phyloP scores from a whole-genome alignment of 1,140 invertebrate species.

The Drosophila azteca region DNA sequence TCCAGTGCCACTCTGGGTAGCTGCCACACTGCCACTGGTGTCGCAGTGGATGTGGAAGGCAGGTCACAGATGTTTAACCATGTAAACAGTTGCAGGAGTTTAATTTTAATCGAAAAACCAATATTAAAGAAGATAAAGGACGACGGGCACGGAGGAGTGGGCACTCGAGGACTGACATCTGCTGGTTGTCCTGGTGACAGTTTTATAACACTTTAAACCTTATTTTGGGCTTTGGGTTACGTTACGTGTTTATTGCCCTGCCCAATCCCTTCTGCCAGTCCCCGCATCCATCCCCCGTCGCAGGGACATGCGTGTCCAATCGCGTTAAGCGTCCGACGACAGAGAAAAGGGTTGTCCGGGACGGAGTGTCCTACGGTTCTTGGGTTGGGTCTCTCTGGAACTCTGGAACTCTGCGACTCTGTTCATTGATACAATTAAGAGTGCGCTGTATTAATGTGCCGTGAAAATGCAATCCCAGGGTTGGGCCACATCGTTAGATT shows the following conservation, averaged over 20 bases:
- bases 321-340: constrained; percentile 50
- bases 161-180: constrained; percentile 60
- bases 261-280: not conserved
- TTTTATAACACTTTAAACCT: constrained; percentile 78
- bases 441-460: constrained; percentile 70
- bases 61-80: constrained; percentile 58
- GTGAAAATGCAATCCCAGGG: constrained; percentile 73
- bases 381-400: constrained; percentile 17
- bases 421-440: constrained; percentile 75
- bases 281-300: constrained; percentile 1
- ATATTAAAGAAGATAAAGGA: constrained; percentile 43
- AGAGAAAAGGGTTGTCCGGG: constrained; percentile 57
- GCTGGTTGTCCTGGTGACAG: constrained; percentile 74
- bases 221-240: constrained; percentile 68
- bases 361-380: not conserved
- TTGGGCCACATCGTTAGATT: constrained; percentile 73
- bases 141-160: too few species aligned
- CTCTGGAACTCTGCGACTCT: not conserved
- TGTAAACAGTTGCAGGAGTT: not conserved
- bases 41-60: constrained; percentile 1
- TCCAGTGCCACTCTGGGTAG: constrained; percentile 6
- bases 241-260: constrained; percentile 76
- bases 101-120: constrained; percentile 60
- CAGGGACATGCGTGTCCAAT: constrained; percentile 78
- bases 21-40: constrained; percentile 5